Percentiles rank a stretch among this genome's conserved stretches.
Conservation (phyloP, 2,888 invertebrate genomes). For the Gari tellinella region DNA sequence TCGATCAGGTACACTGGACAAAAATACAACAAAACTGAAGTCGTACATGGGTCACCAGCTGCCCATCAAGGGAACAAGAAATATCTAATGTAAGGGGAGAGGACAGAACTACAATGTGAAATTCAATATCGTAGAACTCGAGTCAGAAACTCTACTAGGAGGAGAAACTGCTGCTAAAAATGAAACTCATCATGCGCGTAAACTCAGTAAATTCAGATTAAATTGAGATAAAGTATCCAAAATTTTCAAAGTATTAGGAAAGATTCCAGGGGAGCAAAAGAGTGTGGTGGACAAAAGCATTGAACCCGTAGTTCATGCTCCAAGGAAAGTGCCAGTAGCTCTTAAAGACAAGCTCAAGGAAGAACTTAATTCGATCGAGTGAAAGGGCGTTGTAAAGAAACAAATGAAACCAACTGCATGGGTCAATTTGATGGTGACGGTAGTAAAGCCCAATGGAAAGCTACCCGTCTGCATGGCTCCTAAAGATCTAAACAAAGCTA, state of each 20-base stretch:
- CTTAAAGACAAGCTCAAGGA: slow-evolving; percentile 39
- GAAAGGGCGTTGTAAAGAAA: slow-evolving; percentile 32
- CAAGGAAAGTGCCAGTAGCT: slow-evolving; percentile 35
- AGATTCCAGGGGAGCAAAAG: slow-evolving; percentile 24
- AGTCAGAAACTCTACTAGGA: neutral
- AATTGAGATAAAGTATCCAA: neutral
- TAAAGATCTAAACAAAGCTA: slow-evolving; percentile 40
- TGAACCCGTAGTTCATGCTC: slow-evolving; percentile 40
- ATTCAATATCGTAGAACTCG: too few relatives aligned
- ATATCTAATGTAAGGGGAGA: neutral
- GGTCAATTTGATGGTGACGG: slow-evolving; percentile 44
- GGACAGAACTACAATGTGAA: too few relatives aligned
- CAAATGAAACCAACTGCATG: slow-evolving; percentile 46
- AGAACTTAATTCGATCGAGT: slow-evolving; percentile 41
- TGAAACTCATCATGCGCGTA: neutral
- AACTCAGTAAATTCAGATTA: too few relatives aligned
- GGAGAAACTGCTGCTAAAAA: slow-evolving; percentile 9
- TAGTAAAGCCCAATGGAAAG: slow-evolving; percentile 29
- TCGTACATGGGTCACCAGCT: slow-evolving; percentile 1
- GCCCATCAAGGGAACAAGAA: neutral
- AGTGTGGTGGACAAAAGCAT: slow-evolving; percentile 26
- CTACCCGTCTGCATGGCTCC: slow-evolving; percentile 42
- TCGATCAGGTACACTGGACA: neutral
- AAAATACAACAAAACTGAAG: slow-evolving; percentile 3
- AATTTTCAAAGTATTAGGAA: slow-evolving; percentile 26